phyloP scores from a whole-genome alignment of 2,113 vertebrate genomes.

The Oncorhynchus kisutch region DNA sequence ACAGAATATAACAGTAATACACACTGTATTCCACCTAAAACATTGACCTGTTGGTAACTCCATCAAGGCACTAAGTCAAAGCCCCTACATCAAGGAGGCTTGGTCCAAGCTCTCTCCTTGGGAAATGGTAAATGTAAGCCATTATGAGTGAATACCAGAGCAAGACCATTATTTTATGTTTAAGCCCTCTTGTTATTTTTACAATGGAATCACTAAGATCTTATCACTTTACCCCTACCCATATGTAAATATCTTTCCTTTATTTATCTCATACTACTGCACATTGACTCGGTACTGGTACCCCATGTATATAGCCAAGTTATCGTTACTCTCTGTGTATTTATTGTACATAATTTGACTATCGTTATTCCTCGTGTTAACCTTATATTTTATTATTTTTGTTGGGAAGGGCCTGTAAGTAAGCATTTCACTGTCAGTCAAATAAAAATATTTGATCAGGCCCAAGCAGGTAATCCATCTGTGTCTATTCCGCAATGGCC shows the following conservation, averaged over 20 bases:
- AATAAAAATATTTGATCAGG: neutral
- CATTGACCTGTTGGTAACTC: neutral
- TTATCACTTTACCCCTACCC: no score
- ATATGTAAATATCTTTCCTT: no score
- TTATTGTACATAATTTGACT: no score
- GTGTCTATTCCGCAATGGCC: neutral
- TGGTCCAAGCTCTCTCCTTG: neutral
- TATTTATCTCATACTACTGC: no score
- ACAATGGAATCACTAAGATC: no score
- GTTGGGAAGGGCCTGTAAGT: neutral
- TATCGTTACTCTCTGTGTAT: neutral
- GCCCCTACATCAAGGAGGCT: neutral
- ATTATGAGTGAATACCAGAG: neutral
- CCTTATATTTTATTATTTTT: no score
- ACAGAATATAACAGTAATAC: neutral
- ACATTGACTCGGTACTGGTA: no score
- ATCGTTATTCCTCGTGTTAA: neutral
- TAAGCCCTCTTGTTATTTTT: no score
- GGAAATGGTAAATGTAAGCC: neutral
- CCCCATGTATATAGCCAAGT: no score
- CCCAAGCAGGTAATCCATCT: neutral
- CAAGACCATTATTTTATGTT: neutral
- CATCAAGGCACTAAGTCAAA: neutral
- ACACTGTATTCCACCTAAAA: neutral
- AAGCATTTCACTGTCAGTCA: neutral